phyloP scores from a whole-genome alignment of 2,113 vertebrate genomes.

The Pelvicachromis taeniatus region DNA sequence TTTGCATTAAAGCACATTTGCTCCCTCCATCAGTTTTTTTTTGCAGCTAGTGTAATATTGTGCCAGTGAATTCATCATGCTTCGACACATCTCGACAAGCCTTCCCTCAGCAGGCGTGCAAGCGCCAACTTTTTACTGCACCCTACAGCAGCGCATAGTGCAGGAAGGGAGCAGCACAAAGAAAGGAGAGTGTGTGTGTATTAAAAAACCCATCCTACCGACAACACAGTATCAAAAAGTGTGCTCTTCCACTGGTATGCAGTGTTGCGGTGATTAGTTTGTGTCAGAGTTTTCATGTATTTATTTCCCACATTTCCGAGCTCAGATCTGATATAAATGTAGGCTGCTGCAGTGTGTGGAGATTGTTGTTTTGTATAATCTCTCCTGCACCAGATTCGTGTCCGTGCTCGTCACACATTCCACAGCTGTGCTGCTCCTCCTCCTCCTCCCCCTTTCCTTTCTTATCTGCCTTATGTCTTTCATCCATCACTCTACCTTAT shows the following conservation, averaged over 20 bases:
- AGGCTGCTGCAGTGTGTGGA: not conserved
- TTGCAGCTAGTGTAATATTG: not conserved
- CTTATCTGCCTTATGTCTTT: not conserved
- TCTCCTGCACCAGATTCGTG: slow-evolving; percentile 51
- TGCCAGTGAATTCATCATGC: not conserved
- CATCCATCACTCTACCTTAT: not conserved
- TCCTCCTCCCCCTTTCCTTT: not conserved
- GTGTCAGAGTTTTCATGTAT: not conserved
- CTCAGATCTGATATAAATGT: not conserved
- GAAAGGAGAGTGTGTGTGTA: slow-evolving; percentile 5
- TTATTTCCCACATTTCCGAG: not conserved
- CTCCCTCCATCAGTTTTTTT: not conserved
- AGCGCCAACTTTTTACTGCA: slow-evolving; percentile 12
- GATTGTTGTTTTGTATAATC: slow-evolving; percentile 18
- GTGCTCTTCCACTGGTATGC: not conserved
- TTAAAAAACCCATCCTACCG: slow-evolving; percentile 1
- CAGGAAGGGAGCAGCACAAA: slow-evolving; percentile 18
- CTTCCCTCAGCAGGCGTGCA: not conserved
- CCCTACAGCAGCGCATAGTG: slow-evolving; percentile 5
- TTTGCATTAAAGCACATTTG: not conserved
- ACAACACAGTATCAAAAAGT: not conserved
- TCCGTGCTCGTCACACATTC: slow-evolving; percentile 69
- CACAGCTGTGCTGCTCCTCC: slow-evolving; percentile 26
- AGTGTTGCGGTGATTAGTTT: not conserved
- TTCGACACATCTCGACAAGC: slow-evolving; percentile 26